Conservation (phyloP, 1,140 invertebrate species). For the Panonychus citri region DNA sequence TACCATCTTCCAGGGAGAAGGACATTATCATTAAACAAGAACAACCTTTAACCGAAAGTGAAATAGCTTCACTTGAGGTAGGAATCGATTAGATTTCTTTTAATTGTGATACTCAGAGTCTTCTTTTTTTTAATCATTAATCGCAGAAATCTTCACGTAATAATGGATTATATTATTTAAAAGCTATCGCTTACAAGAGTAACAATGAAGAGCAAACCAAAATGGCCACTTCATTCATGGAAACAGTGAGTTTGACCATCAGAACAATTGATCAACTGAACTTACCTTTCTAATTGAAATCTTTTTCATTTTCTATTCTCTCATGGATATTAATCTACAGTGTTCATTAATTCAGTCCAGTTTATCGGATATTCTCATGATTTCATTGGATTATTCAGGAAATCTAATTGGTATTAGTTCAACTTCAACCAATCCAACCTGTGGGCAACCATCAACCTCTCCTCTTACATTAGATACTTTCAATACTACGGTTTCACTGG, state of each 20-base stretch:
- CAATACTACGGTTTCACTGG: constrained; percentile 44
- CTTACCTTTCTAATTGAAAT: constrained; percentile 13
- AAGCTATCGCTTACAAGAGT: constrained; percentile 3
- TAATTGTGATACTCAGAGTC: no score
- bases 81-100: no score
- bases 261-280: constrained; percentile 1
- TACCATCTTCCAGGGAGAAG: not conserved
- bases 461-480: constrained; percentile 26
- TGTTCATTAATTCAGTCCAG: constrained; percentile 36
- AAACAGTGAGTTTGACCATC: not conserved
- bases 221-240: constrained; percentile 1
- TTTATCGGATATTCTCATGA: constrained; percentile 41
- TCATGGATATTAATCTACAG: constrained; percentile 18
- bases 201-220: not conserved
- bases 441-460: constrained; percentile 5
- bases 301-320: no score
- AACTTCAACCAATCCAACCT: constrained; percentile 18
- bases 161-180: constrained; percentile 6
- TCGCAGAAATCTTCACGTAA: not conserved
- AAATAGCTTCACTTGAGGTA: not conserved
- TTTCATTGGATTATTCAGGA: constrained; percentile 43
- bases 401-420: constrained; percentile 40
- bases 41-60: not conserved
- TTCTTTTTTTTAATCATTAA: not conserved
- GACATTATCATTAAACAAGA: not conserved